A percentile compares a stretch with the other conserved stretches of the same genome.
These are phyloP conservation scores for Sylvicapra grimmia DNA, from an alignment of 2,113 vertebrate species.

Conservation along the genomic window DNA sequence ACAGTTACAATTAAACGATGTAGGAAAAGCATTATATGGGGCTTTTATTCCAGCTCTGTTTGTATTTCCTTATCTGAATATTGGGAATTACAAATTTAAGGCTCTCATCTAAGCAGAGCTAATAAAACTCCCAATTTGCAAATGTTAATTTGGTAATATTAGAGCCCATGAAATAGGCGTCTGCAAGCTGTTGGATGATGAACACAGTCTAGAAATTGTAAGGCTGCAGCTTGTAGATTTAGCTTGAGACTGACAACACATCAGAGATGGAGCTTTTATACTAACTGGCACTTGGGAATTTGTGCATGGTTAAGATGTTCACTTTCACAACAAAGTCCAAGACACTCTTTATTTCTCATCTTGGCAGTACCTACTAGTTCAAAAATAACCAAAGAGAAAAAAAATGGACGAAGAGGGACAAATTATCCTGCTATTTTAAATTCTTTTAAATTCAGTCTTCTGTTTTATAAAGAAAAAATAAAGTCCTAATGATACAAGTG, in stretches of 20 bases:
- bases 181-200: neutral
- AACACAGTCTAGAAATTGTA: neutral
- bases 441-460: neutral
- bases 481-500: neutral
- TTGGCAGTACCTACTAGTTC: neutral
- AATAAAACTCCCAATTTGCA: slow-evolving; percentile 25
- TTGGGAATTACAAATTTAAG: neutral
- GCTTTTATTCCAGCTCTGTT: neutral
- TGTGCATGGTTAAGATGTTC: neutral
- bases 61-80: slow-evolving; percentile 10
- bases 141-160: slow-evolving; percentile 17
- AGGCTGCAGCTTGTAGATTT: neutral
- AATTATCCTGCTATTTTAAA: neutral
- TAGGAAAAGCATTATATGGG: neutral
- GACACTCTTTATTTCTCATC: neutral
- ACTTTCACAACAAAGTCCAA: neutral
- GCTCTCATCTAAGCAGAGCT: slow-evolving; percentile 1
- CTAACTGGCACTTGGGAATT: neutral
- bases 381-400: neutral
- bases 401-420: neutral
- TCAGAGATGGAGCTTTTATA: neutral
- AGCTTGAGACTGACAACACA: neutral
- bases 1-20: neutral
- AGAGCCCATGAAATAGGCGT: neutral
- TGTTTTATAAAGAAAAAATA: neutral